phyloP scores from a whole-genome alignment of 30 jellyfish, hydroid and myxozoan genomes.

The Aurelia coerulea region DNA sequence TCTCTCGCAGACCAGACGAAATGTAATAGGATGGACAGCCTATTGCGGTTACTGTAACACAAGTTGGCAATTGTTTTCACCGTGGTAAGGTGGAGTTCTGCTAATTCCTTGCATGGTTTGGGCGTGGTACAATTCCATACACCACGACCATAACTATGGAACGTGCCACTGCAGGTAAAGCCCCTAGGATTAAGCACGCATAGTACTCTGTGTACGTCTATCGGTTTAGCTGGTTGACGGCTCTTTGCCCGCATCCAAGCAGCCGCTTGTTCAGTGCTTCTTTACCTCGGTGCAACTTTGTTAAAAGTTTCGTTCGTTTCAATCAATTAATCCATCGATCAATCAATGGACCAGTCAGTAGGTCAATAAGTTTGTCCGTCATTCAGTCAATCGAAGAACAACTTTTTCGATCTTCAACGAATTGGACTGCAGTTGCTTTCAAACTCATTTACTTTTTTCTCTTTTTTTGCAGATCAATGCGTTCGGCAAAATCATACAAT shows the following conservation, averaged over 20 bases:
- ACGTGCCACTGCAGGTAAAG: neutral
- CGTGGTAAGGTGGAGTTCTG: neutral
- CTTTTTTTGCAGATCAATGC: slow-evolving; percentile 58
- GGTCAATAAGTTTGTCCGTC: too few species aligned
- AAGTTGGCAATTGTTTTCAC: neutral
- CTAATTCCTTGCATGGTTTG: neutral
- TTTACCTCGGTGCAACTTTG: too few species aligned
- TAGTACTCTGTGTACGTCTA: too few species aligned
- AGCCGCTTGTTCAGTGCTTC: too few species aligned
- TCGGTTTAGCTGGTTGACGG: too few species aligned
- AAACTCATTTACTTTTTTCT: neutral
- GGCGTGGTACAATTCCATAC: slow-evolving; percentile 4
- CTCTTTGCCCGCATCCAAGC: too few species aligned
- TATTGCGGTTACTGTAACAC: neutral
- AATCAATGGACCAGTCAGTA: too few species aligned
- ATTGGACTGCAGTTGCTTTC: too few species aligned
- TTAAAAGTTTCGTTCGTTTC: too few species aligned
- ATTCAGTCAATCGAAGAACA: too few species aligned
- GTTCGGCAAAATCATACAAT: slow-evolving; percentile 45
- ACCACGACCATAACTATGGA: neutral
- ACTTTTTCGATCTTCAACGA: too few species aligned
- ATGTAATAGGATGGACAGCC: slow-evolving; percentile 19
- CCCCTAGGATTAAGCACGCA: neutral
- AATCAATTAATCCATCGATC: too few species aligned
- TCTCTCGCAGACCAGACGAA: neutral